Base-by-base conservation (phyloP, 2,888 invertebrate species). In the Hyppa rectilinea region DNA sequence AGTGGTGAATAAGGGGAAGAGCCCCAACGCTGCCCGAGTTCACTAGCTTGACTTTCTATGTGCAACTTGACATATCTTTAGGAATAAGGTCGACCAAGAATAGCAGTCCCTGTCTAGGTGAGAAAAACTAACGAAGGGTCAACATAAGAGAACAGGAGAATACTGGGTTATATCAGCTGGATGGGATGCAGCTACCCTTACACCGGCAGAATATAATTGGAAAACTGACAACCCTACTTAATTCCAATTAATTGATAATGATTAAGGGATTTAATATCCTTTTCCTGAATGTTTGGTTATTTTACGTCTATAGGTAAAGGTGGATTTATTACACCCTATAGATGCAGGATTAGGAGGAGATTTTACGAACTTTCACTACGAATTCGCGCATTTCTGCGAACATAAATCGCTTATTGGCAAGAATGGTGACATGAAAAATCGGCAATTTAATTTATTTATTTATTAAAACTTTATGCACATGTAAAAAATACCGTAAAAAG, bases 111-210 rank as follows among this genome's bases (percentile, higher is more conserved):
- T 7, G 43, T 64, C 60, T 43, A 36, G 47, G 20, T 52, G 56
- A 61, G 60, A 62, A 20, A 34, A 43, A 65, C 66, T 77, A 77
- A 77, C 80, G 65, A 77, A 77, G 76, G 80, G 75, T 59, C 80
- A 62, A 62, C 61, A 49, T 79, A 47, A 78, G 73, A 72, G 64
- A 75, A 59, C 17, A 31, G 40, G 10, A 20, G 26, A 10, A 36
- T 45, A 58, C 36, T 56, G 38, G 31, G 34, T 29, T 53, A 20
- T 12, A 12, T 43, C 29, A 67, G 20, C 23, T 66, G 29, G 20
- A 45, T 38, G 43, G 10, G 5, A 38, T n/a, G 5, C 1, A 4
- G 1, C 5, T 38, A 26, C 29, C 53, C 26, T 40, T 70, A 14
- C 50, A 38, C 17, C n/a, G 7, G 10, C 2, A 14, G 23, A 47